phyloP scores from a whole-genome alignment of 2,113 vertebrate species.

The Melanerpes formicivorus region DNA sequence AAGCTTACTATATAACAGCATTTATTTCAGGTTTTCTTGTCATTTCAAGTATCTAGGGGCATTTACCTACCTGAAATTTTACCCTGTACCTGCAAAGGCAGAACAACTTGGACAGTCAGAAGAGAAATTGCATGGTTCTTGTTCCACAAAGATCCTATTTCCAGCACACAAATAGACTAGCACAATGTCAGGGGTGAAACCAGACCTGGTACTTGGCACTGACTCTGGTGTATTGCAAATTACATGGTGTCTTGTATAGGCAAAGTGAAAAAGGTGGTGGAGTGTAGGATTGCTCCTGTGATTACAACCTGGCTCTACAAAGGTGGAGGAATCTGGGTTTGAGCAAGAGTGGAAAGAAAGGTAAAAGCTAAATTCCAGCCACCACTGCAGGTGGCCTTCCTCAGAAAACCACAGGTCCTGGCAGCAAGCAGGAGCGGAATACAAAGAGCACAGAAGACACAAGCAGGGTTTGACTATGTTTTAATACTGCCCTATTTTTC shows the following conservation, averaged over 20 bases:
- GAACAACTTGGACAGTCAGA: neutral
- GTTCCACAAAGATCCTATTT: neutral
- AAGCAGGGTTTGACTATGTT: neutral
- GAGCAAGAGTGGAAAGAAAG: neutral
- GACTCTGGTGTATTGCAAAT: neutral
- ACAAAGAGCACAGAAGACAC: neutral
- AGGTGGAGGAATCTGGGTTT: neutral
- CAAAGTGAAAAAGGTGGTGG: neutral
- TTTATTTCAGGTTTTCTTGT: neutral
- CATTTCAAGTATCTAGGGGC: neutral
- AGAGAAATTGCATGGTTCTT: neutral
- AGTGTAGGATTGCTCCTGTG: neutral
- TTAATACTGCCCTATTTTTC: neutral
- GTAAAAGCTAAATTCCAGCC: neutral
- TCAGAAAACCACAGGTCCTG: neutral
- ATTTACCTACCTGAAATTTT: neutral
- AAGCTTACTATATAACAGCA: neutral
- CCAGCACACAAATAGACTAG: neutral
- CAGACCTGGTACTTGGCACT: neutral
- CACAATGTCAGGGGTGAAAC: neutral
- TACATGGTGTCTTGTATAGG: neutral
- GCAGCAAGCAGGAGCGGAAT: neutral
- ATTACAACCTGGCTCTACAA: neutral
- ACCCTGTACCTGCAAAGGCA: neutral
- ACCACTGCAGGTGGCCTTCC: accelerated